These are phyloP conservation scores for Sycophaga agraensis DNA, from an alignment of 1,140 invertebrate genomes.

Conservation along the genomic window DNA sequence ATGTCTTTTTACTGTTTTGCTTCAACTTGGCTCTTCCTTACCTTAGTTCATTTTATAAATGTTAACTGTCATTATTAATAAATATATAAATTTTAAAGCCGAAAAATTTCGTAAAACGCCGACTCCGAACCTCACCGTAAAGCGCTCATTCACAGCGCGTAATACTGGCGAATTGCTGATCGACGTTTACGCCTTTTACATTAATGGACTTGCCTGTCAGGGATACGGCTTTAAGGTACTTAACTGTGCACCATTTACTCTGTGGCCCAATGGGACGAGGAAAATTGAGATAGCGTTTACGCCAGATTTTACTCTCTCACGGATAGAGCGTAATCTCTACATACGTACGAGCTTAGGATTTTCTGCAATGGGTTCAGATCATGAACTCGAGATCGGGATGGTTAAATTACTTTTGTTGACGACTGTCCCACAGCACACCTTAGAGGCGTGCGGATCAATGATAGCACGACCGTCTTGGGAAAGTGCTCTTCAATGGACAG, in stretches of 20 bases:
- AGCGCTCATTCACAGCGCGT: slow-evolving; percentile 80
- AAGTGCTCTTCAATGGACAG: slow-evolving; percentile 68
- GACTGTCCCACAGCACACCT: slow-evolving; percentile 75
- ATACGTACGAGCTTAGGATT: slow-evolving; percentile 62
- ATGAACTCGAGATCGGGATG: slow-evolving; percentile 29
- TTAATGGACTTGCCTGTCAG: slow-evolving; percentile 76
- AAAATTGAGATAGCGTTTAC: slow-evolving; percentile 90
- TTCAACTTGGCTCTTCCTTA: too few species aligned
- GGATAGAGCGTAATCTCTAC: slow-evolving; percentile 67
- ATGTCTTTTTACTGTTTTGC: too few species aligned
- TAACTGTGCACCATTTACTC: slow-evolving; percentile 79
- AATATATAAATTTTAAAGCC: background rate
- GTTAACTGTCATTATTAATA: background rate
- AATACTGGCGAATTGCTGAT: slow-evolving; percentile 86
- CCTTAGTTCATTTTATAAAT: too few species aligned
- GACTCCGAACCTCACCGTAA: slow-evolving; percentile 74
- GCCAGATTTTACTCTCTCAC: slow-evolving; percentile 87
- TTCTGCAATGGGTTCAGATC: background rate
- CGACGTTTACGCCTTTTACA: slow-evolving; percentile 72
- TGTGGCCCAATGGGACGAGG: slow-evolving; percentile 79
- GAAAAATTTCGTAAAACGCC: background rate
- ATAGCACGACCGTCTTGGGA: slow-evolving; percentile 82
- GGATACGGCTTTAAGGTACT: slow-evolving; percentile 86
- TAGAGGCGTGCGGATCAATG: slow-evolving; percentile 72
- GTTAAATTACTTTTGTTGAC: slow-evolving; percentile 67